phyloP scores from a whole-genome alignment of 2,797 vertebrate genomes.

The Sphaeramia orbicularis region DNA sequence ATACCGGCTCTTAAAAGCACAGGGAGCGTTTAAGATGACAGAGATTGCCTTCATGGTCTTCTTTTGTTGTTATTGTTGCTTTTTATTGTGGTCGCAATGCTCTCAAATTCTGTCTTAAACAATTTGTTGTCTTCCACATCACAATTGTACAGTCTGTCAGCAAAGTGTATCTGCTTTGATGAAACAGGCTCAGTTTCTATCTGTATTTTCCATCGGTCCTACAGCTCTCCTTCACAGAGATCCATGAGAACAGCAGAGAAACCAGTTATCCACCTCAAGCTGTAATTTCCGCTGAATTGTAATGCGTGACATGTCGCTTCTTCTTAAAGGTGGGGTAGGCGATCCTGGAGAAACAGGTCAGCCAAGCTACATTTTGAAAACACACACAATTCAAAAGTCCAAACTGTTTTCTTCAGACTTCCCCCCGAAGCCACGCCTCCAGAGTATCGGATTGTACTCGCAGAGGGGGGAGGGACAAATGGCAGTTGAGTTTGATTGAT shows the following conservation, averaged over 20 bases:
- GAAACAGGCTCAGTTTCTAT: constrained; percentile 45
- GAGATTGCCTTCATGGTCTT: constrained; percentile 32
- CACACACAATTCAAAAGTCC: no score
- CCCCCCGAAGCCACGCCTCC: no score
- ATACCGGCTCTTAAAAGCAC: constrained; percentile 47
- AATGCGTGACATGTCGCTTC: constrained; percentile 22
- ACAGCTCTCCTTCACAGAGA: constrained; percentile 11
- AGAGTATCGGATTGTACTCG: no score
- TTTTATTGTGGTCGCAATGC: constrained; percentile 14
- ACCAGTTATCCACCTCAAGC: constrained; percentile 23
- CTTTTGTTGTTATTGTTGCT: constrained; percentile 1
- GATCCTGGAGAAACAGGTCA: no score
- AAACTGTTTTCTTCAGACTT: no score
- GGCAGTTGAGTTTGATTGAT: no score
- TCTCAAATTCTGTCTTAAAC: constrained; percentile 45
- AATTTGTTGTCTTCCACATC: constrained; percentile 45
- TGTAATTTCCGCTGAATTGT: constrained; percentile 34
- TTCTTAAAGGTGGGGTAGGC: no score
- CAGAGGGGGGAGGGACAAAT: no score
- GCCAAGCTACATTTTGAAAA: no score
- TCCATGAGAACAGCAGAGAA: constrained; percentile 12
- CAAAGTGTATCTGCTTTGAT: constrained; percentile 36
- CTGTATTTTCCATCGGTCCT: constrained; percentile 27
- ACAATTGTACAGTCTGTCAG: constrained; percentile 34
- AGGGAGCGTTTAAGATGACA: constrained; percentile 40